Percentiles rank a stretch among this genome's conserved stretches.
phyloP scores from a whole-genome alignment of 2,888 invertebrate species.

The Lepidochrysops patricia region DNA sequence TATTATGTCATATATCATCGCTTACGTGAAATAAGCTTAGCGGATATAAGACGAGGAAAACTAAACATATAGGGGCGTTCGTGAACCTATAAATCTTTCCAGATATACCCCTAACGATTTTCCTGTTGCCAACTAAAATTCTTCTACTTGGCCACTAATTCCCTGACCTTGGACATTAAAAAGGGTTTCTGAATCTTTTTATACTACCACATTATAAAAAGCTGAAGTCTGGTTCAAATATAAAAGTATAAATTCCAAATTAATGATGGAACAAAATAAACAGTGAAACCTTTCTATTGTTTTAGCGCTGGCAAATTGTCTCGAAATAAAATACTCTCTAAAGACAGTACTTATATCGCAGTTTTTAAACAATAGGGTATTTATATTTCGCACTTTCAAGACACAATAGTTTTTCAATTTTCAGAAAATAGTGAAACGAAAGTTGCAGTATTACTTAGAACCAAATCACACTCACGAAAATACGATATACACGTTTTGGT shows the following conservation, averaged over 20 bases:
- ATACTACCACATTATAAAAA: background rate
- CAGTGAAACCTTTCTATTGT: background rate
- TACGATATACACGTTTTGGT: too few relatives aligned
- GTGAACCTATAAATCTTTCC: conserved; percentile 5
- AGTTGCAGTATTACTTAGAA: background rate
- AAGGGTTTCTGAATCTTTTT: background rate
- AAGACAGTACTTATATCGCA: background rate
- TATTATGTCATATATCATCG: conserved; percentile 10
- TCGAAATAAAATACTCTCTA: background rate
- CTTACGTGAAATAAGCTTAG: conserved; percentile 8
- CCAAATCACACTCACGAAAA: too few relatives aligned
- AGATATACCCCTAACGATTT: conserved; percentile 4
- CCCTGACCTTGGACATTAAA: background rate
- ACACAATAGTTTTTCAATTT: conserved; percentile 2
- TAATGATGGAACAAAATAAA: background rate
- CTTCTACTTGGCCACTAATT: conserved; percentile 4
- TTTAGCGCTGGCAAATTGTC: background rate
- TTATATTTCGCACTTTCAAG: background rate
- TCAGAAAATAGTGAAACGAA: background rate
- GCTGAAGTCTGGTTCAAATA: background rate
- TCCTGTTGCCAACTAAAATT: conserved; percentile 3
- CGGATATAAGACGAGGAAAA: conserved; percentile 9
- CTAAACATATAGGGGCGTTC: conserved; percentile 5
- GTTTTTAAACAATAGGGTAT: background rate
- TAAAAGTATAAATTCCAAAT: background rate